phyloP scores from a whole-genome alignment of 2,797 vertebrate species.

The Ctenochaetus hawaiiensis region DNA sequence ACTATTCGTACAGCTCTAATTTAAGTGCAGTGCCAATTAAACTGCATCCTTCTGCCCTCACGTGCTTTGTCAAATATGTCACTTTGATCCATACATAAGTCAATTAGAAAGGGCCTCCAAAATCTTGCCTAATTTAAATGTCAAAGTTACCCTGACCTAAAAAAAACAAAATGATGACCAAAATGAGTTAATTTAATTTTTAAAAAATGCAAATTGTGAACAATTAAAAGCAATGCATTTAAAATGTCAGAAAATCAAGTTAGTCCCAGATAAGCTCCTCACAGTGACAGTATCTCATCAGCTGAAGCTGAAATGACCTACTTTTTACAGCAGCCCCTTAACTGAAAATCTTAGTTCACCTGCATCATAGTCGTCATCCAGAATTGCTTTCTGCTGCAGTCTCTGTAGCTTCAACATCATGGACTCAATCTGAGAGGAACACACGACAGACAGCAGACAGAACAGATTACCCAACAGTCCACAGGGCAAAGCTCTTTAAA shows the following conservation, averaged over 20 bases:
- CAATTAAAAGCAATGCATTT: neutral
- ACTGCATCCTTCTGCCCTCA: conserved; percentile 24
- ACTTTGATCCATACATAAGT: conserved; percentile 26
- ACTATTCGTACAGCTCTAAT: conserved; percentile 11
- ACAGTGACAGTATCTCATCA: neutral
- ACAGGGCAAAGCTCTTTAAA: conserved; percentile 42
- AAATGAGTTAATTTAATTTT: neutral
- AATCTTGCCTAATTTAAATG: conserved; percentile 1
- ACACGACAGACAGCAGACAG: conserved; percentile 11
- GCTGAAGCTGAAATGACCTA: conserved; percentile 2
- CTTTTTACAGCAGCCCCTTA: conserved; percentile 23
- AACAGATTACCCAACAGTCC: conserved; percentile 41
- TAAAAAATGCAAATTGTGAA: no score
- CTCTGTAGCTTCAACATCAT: conserved; percentile 89
- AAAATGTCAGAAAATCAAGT: neutral
- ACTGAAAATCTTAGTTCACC: conserved; percentile 81
- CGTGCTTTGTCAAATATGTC: conserved; percentile 27
- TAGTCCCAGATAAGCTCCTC: neutral
- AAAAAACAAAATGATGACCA: neutral
- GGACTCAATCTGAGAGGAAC: conserved; percentile 86
- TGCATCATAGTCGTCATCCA: conserved; percentile 91
- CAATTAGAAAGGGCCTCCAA: conserved; percentile 42
- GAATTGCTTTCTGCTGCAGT: conserved; percentile 91
- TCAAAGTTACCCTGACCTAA: conserved; percentile 15
- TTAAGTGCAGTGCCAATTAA: neutral